Evolutionary conservation across 2,888 invertebrate genomes (phyloP).

Genomic region (Limnephilus rhombicus): DNA sequence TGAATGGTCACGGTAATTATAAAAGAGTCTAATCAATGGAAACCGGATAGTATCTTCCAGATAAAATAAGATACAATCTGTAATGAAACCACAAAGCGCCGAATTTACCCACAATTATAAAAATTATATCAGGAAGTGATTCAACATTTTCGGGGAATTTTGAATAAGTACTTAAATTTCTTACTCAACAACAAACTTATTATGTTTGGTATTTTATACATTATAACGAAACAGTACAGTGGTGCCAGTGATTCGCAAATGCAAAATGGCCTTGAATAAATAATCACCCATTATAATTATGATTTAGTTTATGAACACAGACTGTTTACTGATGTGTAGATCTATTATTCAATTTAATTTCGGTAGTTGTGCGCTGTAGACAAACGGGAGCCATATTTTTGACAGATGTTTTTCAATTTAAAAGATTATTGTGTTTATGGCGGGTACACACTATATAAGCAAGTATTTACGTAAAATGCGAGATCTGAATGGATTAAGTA

Average conservation of each 20-base stretch:
- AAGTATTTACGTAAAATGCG: not conserved
- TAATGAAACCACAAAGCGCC: not conserved
- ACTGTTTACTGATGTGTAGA: not conserved
- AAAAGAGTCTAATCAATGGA: no score
- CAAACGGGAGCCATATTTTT: not conserved
- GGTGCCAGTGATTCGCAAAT: not conserved
- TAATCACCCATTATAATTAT: not conserved
- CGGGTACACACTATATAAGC: not conserved
- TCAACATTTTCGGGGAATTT: not conserved
- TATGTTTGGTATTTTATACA: no score
- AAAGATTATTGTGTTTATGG: not conserved
- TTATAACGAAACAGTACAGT: no score
- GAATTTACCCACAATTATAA: not conserved
- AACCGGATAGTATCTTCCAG: not conserved
- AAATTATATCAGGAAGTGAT: not conserved
- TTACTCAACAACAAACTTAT: not conserved
- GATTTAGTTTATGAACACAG: not conserved
- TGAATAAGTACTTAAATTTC: not conserved
- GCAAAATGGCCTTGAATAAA: not conserved
- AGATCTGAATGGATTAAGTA: not conserved
- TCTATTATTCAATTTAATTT: not conserved
- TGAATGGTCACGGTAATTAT: no score
- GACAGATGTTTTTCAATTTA: not conserved
- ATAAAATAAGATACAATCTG: not conserved
- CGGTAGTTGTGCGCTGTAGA: not conserved